Conservation (phyloP, 2,797 vertebrate genomes). For the Scolopax rusticola region DNA sequence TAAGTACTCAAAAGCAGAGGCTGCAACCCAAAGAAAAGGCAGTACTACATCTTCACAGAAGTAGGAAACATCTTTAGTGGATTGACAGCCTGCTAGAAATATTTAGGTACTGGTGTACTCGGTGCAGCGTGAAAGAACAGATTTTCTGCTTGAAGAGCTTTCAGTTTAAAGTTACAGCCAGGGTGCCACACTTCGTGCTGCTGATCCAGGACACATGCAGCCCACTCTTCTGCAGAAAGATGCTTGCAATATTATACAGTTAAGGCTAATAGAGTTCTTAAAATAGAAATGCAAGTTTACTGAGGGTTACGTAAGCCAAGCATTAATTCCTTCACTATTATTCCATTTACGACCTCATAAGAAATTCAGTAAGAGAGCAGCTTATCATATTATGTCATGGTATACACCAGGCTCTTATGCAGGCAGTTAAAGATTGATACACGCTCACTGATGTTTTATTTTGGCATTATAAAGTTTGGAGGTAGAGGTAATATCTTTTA, state of each 20-base stretch:
- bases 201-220: neutral
- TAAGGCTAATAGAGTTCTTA: constrained; percentile 1
- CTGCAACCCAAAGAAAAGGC: neutral
- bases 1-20: neutral
- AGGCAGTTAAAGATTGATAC: neutral
- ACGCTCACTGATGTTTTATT: neutral
- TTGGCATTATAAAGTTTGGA: neutral
- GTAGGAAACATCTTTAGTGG: neutral
- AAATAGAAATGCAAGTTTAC: constrained; percentile 21
- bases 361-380: neutral
- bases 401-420: neutral
- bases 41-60: neutral
- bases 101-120: neutral
- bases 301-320: constrained; percentile 6
- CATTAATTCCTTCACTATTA: neutral
- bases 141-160: neutral
- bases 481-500: neutral
- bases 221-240: neutral
- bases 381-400: neutral
- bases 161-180: neutral
- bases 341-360: neutral
- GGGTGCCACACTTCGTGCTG: neutral
- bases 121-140: neutral
- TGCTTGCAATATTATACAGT: neutral
- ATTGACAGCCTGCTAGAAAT: neutral